These are phyloP conservation scores for Globicephala melas DNA, from an alignment of 2,113 vertebrate genomes.

Conservation along the genomic window DNA sequence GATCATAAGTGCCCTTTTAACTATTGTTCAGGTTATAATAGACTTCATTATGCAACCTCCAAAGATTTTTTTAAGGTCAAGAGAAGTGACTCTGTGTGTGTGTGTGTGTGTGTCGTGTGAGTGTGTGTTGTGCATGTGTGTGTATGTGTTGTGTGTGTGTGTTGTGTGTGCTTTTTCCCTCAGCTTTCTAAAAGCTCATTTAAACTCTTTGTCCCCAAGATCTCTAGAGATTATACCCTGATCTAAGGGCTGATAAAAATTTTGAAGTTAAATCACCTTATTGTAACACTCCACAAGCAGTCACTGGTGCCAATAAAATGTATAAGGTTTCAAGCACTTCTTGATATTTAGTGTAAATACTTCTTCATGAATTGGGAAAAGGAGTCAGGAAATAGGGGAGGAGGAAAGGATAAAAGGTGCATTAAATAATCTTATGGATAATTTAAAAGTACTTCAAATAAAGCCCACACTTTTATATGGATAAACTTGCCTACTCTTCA, in stretches of 20 bases:
- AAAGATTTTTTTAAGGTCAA: conserved; percentile 45
- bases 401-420: background rate
- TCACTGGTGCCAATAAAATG: background rate
- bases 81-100: background rate
- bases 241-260: background rate
- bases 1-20: conserved; percentile 38
- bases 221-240: background rate
- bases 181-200: conserved; percentile 4
- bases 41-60: background rate
- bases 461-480: background rate
- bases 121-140: background rate
- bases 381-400: background rate
- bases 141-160: background rate
- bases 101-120: no score
- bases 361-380: background rate
- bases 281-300: background rate
- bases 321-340: background rate
- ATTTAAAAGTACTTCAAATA: background rate
- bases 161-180: background rate
- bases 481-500: background rate
- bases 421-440: background rate
- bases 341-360: background rate
- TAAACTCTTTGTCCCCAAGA: background rate
- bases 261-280: background rate
- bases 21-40: conserved; percentile 11